Base-by-base conservation (phyloP, 2,113 vertebrate species). In the Thamnophis sirtalis region DNA sequence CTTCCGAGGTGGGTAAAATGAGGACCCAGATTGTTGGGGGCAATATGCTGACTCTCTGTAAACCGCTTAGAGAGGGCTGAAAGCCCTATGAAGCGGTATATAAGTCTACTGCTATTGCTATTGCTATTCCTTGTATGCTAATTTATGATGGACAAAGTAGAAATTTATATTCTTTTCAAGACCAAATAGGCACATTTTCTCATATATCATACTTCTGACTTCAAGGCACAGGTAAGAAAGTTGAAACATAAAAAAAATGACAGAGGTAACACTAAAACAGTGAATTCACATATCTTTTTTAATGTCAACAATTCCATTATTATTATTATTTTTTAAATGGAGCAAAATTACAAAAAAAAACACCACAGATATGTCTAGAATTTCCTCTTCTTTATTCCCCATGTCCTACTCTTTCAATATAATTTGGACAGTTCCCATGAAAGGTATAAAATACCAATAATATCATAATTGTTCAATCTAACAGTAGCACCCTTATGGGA, bases 381-480 rank as follows among this genome's bases (percentile, higher is more conserved):
- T 10, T 10, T 28, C 55, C 7, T n/a, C 17, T 92, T 55, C 51
- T 28, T 51, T 80, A 28, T 88, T 54, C 86, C 26, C 33, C 38
- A 7, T 21, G 68, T 21, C 53, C 38, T 88, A 26, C 26, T 86
- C 88, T 86, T 91, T 93, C 86, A 4, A 5, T 28, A 90, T 91
- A 6, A 21, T 24, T 89, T 26, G 33, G 56, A 93, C 90, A 63
- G 84, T 90, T 89, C 90, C 38, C 28, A 68, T 43, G 73, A 80
- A 80, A 80, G 73, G 73, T 89, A 26, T 88, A 58, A 92, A 92
- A 87, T 22, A 68, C 50, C 33, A 55, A 5, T 92, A 89, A 85
- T 92, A 91, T 92, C 68, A 55, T 93, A 91, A 94, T 91, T 96
- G 86, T 43, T 91, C 88, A 92, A 38, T 91, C 89, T 33, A 80